These are phyloP conservation scores for Synodontis membranacea DNA, from an alignment of 2,113 vertebrate genomes.

Conservation along the genomic window DNA sequence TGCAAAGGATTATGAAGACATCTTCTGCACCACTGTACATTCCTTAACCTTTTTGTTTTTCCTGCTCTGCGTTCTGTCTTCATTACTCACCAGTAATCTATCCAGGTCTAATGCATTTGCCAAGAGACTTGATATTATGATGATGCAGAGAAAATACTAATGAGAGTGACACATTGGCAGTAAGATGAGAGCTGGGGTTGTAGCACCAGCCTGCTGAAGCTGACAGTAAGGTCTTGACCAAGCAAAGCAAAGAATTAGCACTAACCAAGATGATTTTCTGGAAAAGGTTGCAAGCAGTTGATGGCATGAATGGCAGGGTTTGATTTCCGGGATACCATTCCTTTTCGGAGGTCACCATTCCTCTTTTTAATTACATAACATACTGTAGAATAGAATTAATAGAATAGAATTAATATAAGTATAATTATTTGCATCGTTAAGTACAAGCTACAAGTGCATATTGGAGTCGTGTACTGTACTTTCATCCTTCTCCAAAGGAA, in stretches of 20 bases:
- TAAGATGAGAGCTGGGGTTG: conserved; percentile 8
- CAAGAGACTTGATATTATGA: background rate
- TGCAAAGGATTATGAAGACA: background rate
- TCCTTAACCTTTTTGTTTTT: background rate
- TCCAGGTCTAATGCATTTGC: background rate
- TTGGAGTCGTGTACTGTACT: background rate
- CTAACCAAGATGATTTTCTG: background rate
- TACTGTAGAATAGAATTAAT: background rate
- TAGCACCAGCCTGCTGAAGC: background rate
- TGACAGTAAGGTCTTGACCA: background rate
- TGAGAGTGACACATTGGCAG: conserved; percentile 11
- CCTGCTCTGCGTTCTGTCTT: background rate
- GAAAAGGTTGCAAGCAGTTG: background rate
- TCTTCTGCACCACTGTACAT: background rate
- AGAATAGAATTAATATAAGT: background rate
- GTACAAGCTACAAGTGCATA: background rate
- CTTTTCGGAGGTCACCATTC: background rate
- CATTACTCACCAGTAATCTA: conserved; percentile 18
- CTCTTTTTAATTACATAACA: background rate
- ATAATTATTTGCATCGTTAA: background rate
- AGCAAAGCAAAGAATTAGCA: background rate
- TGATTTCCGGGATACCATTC: background rate
- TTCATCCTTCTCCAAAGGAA: background rate
- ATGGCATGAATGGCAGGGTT: background rate
- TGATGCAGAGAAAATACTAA: conserved; percentile 16